phyloP scores from a whole-genome alignment of 2,888 invertebrate species.

The Ochropacha duplaris region DNA sequence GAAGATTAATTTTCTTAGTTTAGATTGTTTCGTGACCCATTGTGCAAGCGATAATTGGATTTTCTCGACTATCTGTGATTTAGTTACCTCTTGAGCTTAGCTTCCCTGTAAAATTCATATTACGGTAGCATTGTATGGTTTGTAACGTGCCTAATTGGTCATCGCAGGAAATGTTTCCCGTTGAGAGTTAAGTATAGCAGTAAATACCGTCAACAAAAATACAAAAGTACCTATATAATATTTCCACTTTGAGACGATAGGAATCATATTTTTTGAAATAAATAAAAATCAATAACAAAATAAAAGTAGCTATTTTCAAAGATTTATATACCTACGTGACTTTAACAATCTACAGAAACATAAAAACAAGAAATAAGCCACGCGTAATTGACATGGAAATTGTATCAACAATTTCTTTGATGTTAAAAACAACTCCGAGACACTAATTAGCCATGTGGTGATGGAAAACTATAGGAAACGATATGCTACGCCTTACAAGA shows the following conservation, averaged over 20 bases:
- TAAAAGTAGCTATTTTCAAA: neutral
- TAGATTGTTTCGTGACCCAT: constrained; percentile 83
- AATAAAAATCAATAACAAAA: too few relatives aligned
- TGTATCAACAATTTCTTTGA: neutral
- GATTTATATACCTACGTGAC: neutral
- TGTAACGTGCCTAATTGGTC: neutral
- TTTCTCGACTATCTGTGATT: constrained; percentile 77
- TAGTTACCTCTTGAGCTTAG: constrained; percentile 69
- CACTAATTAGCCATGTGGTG: neutral
- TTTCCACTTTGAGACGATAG: too few relatives aligned
- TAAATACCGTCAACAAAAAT: neutral
- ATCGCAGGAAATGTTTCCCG: neutral
- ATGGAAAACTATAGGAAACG: constrained; percentile 2
- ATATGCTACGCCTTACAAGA: neutral
- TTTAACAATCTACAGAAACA: neutral
- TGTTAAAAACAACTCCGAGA: neutral
- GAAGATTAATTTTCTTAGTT: constrained; percentile 84
- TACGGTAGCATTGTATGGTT: constrained; percentile 4
- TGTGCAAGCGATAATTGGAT: constrained; percentile 82
- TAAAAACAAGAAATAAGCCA: neutral
- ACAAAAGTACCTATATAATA: too few relatives aligned
- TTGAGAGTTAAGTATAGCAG: neutral
- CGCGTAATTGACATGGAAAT: neutral
- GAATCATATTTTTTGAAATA: too few relatives aligned
- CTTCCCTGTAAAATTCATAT: constrained; percentile 52